phyloP scores from a whole-genome alignment of 2,113 vertebrate genomes.

The Edolisoma coerulescens region DNA sequence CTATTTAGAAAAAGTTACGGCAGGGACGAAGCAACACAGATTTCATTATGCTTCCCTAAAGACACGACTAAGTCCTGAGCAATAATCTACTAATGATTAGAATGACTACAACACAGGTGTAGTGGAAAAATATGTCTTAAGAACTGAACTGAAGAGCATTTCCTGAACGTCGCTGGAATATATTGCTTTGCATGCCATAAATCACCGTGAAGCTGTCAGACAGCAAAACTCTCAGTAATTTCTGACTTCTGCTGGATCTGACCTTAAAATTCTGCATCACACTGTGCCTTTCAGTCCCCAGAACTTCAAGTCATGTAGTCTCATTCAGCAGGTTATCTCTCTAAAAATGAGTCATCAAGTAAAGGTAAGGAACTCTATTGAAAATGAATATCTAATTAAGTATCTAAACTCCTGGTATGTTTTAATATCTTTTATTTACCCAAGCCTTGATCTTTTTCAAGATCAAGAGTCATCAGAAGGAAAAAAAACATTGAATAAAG shows the following conservation, averaged over 20 bases:
- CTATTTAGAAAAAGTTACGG: not conserved
- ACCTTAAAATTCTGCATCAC: not conserved
- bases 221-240: not conserved
- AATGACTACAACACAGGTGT: not conserved
- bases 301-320: not conserved
- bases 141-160: not conserved
- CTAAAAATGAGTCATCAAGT: not conserved
- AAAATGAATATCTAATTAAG: not conserved
- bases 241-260: not conserved
- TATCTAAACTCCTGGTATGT: not conserved
- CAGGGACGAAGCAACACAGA: not conserved
- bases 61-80: not conserved
- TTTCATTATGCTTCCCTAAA: not conserved
- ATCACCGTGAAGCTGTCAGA: not conserved
- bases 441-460: not conserved
- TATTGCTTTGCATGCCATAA: not conserved
- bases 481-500: not conserved
- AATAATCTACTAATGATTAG: not conserved
- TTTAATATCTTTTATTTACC: not conserved
- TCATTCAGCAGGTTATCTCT: not conserved
- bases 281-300: not conserved
- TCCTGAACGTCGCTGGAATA: not conserved
- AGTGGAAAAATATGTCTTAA: not conserved
- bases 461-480: not conserved
- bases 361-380: not conserved